Percentiles rank a stretch among this genome's conserved stretches.
These are phyloP conservation scores for Oceanites oceanicus DNA, from an alignment of 2,113 vertebrate species.

Conservation along the genomic window DNA sequence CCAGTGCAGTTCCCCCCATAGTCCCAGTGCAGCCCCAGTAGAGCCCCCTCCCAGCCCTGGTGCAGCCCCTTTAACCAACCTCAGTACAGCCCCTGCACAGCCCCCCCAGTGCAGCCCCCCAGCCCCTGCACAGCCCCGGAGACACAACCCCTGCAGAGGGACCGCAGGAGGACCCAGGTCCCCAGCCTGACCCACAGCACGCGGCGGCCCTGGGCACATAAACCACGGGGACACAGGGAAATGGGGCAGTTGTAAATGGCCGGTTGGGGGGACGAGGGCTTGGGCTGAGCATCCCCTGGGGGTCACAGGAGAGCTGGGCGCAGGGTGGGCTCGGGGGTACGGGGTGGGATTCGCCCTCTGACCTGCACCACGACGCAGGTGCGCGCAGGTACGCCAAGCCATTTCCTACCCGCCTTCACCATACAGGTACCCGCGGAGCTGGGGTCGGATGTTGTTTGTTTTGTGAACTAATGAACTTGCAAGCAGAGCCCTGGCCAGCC, in stretches of 20 bases:
- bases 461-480: background rate
- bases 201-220: background rate
- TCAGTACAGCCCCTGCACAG: background rate
- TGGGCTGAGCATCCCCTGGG: background rate
- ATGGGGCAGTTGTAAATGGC: rapidly evolving
- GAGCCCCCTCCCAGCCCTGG: background rate
- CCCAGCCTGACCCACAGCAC: rapidly evolving
- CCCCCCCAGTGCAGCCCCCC: background rate
- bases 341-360: background rate
- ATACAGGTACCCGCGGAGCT: rapidly evolving
- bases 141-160: background rate
- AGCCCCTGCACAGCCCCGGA: background rate
- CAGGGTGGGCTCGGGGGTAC: rapidly evolving
- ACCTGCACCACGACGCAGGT: background rate
- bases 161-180: background rate
- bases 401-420: background rate
- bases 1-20: background rate
- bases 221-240: rapidly evolving
- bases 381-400: rapidly evolving
- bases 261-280: rapidly evolving
- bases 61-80: background rate
- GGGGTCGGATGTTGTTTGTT: constrained; percentile 10
- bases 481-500: background rate
- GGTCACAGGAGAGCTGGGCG: background rate
- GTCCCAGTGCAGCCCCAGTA: background rate